phyloP scores from a whole-genome alignment of 2,888 invertebrate genomes.

The Hipparchia semele region DNA sequence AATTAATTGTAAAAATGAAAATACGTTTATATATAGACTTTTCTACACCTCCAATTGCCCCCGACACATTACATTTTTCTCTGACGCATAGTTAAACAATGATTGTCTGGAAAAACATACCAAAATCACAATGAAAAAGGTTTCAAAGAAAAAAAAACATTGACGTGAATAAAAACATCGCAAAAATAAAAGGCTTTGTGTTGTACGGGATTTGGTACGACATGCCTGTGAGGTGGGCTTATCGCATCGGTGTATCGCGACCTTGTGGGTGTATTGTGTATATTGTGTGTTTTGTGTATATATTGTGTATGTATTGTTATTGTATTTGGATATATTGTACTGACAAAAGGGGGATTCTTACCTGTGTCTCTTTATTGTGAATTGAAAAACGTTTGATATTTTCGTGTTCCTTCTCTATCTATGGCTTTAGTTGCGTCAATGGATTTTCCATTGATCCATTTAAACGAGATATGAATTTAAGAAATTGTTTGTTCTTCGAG shows the following conservation, averaged over 20 bases:
- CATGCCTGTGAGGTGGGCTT: slow-evolving; percentile 59
- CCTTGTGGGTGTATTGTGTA: slow-evolving; percentile 37
- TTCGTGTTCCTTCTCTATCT: slow-evolving; percentile 4
- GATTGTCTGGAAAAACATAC: slow-evolving; percentile 7
- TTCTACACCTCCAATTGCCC: too few relatives aligned
- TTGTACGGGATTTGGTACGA: slow-evolving; percentile 65
- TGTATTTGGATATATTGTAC: slow-evolving; percentile 21
- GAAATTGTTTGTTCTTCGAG: not conserved
- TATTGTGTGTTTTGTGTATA: slow-evolving; percentile 35
- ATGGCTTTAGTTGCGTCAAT: slow-evolving; percentile 1
- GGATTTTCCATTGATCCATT: not conserved
- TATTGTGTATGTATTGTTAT: slow-evolving; percentile 33
- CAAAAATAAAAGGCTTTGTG: slow-evolving; percentile 57
- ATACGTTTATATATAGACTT: too few relatives aligned
- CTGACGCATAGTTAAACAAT: not conserved
- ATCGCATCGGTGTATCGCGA: slow-evolving; percentile 54
- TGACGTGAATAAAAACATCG: slow-evolving; percentile 58
- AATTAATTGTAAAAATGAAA: too few relatives aligned
- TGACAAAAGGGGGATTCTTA: slow-evolving; percentile 17
- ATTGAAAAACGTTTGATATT: slow-evolving; percentile 5
- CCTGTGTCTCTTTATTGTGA: slow-evolving; percentile 16
- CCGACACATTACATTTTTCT: not conserved
- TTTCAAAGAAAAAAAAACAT: slow-evolving; percentile 41
- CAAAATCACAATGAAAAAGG: slow-evolving; percentile 35
- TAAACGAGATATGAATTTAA: too few relatives aligned